These are phyloP conservation scores for Hydropotes inermis DNA, from an alignment of 2,113 vertebrate species.

Conservation along the genomic window DNA sequence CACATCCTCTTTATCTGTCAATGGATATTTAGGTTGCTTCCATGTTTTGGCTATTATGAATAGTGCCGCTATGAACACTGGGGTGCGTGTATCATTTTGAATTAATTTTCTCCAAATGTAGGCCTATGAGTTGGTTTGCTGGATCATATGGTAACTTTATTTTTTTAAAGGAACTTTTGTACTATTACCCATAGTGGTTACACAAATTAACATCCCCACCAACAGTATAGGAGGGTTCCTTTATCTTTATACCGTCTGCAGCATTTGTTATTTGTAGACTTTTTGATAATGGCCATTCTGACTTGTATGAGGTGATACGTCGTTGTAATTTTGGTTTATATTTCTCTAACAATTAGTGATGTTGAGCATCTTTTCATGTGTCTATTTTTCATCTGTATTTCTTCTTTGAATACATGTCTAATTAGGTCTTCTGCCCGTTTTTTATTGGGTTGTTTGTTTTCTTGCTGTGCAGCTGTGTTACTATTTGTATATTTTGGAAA, in stretches of 20 bases:
- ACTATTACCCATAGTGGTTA: neutral
- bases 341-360: neutral
- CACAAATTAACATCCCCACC: neutral
- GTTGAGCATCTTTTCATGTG: neutral
- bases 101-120: neutral
- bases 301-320: neutral
- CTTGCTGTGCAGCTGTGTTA: neutral
- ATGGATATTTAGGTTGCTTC: neutral
- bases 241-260: neutral
- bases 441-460: neutral
- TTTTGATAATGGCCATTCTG: neutral
- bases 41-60: neutral
- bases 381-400: neutral
- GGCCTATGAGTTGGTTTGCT: neutral
- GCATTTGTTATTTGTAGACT: neutral
- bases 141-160: neutral
- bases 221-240: neutral
- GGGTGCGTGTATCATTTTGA: neutral
- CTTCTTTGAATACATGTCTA: neutral
- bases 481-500: neutral
- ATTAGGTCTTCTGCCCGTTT: neutral
- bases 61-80: neutral
- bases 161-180: neutral
- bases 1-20: neutral
- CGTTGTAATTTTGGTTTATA: neutral